Base-by-base conservation (phyloP, 2,113 vertebrate species). In the Stigmatopora nigra region DNA sequence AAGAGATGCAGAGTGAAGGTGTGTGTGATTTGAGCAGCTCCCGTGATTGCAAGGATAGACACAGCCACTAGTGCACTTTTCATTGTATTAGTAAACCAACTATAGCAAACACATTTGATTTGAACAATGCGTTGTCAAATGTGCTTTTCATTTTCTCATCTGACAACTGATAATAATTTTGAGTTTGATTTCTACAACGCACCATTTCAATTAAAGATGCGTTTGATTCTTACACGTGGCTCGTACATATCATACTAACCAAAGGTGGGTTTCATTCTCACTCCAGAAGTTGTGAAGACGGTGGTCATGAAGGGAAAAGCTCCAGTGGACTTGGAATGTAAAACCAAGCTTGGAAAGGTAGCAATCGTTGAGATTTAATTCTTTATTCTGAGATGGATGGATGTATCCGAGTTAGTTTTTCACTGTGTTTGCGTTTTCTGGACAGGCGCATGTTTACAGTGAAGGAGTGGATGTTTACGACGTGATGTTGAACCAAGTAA, bases 401-500 rank as follows among this genome's bases (percentile, higher is more conserved):
- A 13, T 6, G 22, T 31, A 0, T 1, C 25, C 25, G 22, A 22
- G 5, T 56, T 25, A 31, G 5, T 56, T 6, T 68, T 78, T 74
- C 0, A 70, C 5, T 65, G 72, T 47, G 6, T 36, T 20, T 51
- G 8, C 52, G 11, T 65, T 35, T 66, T 72, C 38, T 55, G 22
- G 22, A 2, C 77, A 95, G 94, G 93, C 93, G 55, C 92, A 94
- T 25, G 91, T 96, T 58, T 94, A 93, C 77, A 79, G 70, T 68
- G 93, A 95, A 79, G 92, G 92, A 57, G 81, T 82, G 0, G 87
- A 93, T 56, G 80, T 94, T 63, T 96, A 93, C 25, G 92, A 96
- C 7, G 90, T 92, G 47, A 93, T 95, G 92, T 78, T 96, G 1
- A 96, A 94, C 85, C 94, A 96, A 90, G 94, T 94, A 51, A 64